These are phyloP conservation scores for Eulemur macaco DNA, from an alignment of 2,113 vertebrate genomes.

Conservation along the genomic window DNA sequence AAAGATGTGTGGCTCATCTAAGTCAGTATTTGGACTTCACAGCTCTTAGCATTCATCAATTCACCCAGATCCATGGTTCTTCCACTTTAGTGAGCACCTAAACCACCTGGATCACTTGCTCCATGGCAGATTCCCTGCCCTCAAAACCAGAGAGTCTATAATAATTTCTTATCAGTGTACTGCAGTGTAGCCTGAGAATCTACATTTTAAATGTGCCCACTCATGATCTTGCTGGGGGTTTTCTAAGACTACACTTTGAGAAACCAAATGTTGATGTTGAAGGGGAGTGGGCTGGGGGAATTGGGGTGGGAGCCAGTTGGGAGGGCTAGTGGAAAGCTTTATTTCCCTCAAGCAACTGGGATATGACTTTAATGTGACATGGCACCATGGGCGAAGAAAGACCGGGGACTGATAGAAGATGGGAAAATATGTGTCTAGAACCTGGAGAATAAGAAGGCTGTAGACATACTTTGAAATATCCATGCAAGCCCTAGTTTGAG, in stretches of 20 bases:
- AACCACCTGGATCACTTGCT: background rate
- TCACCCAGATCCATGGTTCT: background rate
- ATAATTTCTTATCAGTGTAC: background rate
- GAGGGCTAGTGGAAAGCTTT: background rate
- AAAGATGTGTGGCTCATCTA: background rate
- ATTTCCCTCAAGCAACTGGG: background rate
- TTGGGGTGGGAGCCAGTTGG: background rate
- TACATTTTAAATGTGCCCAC: background rate
- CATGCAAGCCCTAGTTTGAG: background rate
- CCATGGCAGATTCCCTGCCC: background rate
- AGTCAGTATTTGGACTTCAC: background rate
- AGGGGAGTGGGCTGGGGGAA: background rate
- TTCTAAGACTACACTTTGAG: background rate
- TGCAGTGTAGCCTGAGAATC: background rate
- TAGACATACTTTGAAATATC: background rate
- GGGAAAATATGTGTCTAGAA: background rate
- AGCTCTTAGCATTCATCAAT: background rate
- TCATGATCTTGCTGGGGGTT: background rate
- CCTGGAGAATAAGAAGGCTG: background rate
- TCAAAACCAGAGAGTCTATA: background rate
- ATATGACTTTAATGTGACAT: background rate
- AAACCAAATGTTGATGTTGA: background rate
- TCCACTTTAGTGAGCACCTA: background rate
- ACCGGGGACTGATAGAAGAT: background rate
- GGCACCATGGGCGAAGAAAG: background rate